Base-by-base conservation (phyloP, 2,888 invertebrate species). In the Conistra vaccinii region DNA sequence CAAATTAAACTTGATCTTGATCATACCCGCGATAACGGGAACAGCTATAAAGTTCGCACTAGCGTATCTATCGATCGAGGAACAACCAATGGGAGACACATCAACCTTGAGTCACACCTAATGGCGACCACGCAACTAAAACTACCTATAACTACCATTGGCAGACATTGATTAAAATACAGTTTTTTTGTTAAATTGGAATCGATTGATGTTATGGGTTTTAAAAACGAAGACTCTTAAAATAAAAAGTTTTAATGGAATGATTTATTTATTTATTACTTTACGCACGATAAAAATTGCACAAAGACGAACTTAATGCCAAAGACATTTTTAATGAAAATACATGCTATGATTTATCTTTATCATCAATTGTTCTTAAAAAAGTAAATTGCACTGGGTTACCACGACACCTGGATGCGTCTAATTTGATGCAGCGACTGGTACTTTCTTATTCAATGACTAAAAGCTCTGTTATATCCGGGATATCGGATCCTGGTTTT, bases 51-150 rank as follows among this genome's bases (percentile, higher is more conserved):
- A 78, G 29, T 51, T 78, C 48, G 62, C 42, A 58, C 20, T 60
- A 58, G 35, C 45, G n/a, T 23, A 70, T 53, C 42, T 65, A 73
- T 71, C 62, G 78, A 78, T 78, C 73, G 61, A 48, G 14, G 55
- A 35, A 55, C 53, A 39, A 67, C 48, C 39, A 48, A 39, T 61
- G 63, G 78, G 35, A 68, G 67, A 73, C 60, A 67, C 66, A 76
- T 78, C 61, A 78, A 69, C 74, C 80, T 76, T 76, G 80, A 60
- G 66, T 57, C 76, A 75, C 61, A 75, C 80, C 32, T 70, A 76
- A 58, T 58, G 35, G 53, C 63, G 26, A 70, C 23, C 75, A 80
- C 57, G 80, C 76, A 14, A 76, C 29, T 65, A 23, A 48, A 48
- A 9, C 23, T 48, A 48, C 9, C 48, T 48, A 9, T 23, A 23